Evolutionary conservation across 1,140 invertebrate species (phyloP).

Genomic region (Hylaeus anthracinus): DNA sequence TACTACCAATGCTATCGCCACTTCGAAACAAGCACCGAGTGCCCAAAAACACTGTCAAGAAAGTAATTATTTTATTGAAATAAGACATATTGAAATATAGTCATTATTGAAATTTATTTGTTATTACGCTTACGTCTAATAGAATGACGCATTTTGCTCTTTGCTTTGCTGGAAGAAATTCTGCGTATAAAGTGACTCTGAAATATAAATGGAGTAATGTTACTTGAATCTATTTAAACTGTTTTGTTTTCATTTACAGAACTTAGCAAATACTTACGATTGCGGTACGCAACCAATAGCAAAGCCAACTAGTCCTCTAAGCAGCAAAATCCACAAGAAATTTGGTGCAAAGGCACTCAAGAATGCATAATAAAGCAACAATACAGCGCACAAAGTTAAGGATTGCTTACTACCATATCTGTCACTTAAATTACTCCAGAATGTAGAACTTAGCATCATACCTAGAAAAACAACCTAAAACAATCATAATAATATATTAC

Average conservation of each 20-base stretch:
- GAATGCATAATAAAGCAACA: slow-evolving; percentile 95
- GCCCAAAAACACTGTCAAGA: slow-evolving; percentile 96
- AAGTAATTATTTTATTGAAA: slow-evolving; percentile 59
- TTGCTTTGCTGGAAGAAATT: slow-evolving; percentile 96
- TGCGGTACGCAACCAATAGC: slow-evolving; percentile 98
- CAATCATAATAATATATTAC: slow-evolving; percentile 11
- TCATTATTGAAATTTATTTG: slow-evolving; percentile 24
- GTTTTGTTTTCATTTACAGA: slow-evolving; percentile 20
- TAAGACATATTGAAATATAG: too few relatives aligned
- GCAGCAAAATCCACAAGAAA: slow-evolving; percentile 94
- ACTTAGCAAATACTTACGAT: slow-evolving; percentile 88
- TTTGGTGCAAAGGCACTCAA: slow-evolving; percentile 95
- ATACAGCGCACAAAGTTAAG: slow-evolving; percentile 91
- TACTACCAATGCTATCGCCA: slow-evolving; percentile 92
- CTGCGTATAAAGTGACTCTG: slow-evolving; percentile 97
- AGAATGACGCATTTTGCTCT: slow-evolving; percentile 96
- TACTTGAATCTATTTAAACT: slow-evolving; percentile 21
- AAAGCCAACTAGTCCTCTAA: slow-evolving; percentile 96
- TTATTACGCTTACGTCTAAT: slow-evolving; percentile 89
- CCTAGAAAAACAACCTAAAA: slow-evolving; percentile 94
- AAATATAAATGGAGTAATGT: slow-evolving; percentile 43
- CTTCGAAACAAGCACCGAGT: slow-evolving; percentile 95
- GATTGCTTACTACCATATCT: slow-evolving; percentile 96
- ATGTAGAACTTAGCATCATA: slow-evolving; percentile 98
- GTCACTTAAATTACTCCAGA: slow-evolving; percentile 98